Evolutionary conservation across 2,797 vertebrate genomes (phyloP).

Genomic region (Carapus acus): DNA sequence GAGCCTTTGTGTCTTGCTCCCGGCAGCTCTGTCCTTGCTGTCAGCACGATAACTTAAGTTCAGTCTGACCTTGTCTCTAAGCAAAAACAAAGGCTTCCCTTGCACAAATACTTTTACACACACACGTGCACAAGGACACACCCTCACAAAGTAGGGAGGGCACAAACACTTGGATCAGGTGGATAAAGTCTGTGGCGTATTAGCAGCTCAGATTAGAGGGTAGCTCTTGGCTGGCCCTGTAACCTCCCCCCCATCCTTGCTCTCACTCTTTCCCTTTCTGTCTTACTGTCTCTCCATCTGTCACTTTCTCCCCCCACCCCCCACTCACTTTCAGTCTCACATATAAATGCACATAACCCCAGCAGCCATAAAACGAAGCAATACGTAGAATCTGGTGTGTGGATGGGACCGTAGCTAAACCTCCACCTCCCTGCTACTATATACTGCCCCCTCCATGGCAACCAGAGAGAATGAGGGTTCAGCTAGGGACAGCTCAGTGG

Average conservation of each 20-base stretch:
- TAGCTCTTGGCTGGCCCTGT: constrained; percentile 9
- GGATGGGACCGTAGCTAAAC: constrained; percentile 41
- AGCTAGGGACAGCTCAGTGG: constrained; percentile 32
- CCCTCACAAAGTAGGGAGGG: constrained; percentile 20
- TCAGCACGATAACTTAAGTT: constrained; percentile 42
- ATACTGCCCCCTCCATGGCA: constrained; percentile 47
- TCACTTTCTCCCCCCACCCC: neutral
- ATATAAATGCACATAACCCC: constrained; percentile 18
- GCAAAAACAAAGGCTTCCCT: constrained; percentile 39
- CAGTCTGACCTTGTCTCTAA: constrained; percentile 38
- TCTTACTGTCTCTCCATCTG: no score
- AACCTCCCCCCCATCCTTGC: no score
- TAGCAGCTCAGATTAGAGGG: constrained; percentile 40
- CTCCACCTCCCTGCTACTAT: constrained; percentile 38
- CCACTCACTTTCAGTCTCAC: constrained; percentile 2
- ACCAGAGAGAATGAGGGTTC: constrained; percentile 33
- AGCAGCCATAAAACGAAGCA: constrained; percentile 33
- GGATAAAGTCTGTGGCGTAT: constrained; percentile 43
- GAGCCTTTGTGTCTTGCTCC: constrained; percentile 17
- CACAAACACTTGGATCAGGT: constrained; percentile 42
- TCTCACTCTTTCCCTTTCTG: constrained; percentile 8
- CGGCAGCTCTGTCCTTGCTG: constrained; percentile 23
- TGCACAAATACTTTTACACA: neutral
- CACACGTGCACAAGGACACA: neutral
- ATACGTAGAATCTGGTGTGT: constrained; percentile 29